Evolutionary conservation across 2,888 invertebrate species (phyloP).

Genomic region (Byasa hedistus): DNA sequence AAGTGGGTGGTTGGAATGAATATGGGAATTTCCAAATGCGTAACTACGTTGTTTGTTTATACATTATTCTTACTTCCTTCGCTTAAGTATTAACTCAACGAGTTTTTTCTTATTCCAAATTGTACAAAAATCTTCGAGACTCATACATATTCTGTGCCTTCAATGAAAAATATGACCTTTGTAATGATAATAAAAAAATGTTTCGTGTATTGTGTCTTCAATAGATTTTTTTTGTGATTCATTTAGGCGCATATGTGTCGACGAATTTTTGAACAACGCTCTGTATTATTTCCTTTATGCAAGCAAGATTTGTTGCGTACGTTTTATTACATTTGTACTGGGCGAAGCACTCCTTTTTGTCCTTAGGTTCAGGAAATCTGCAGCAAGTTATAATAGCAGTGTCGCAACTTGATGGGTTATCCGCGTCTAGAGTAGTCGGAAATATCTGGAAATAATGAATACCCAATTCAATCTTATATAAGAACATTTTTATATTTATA

Average conservation of each 20-base stretch:
- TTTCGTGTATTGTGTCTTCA: background rate
- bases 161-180: background rate
- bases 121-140: background rate
- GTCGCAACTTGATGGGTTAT: conserved; percentile 3
- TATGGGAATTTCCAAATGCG: conserved; percentile 6
- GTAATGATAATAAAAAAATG: background rate
- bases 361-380: background rate
- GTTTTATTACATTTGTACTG: conserved; percentile 5
- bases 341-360: conserved; percentile 4
- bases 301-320: conserved; percentile 1
- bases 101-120: too few species aligned
- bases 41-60: background rate
- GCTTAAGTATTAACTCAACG: too few species aligned
- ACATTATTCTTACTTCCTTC: background rate
- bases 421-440: background rate
- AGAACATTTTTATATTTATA: too few species aligned
- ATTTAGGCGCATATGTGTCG: conserved; percentile 3
- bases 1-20: background rate
- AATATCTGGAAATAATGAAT: conserved; percentile 14
- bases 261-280: conserved; percentile 4
- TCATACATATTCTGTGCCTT: background rate
- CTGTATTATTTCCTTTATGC: conserved; percentile 7
- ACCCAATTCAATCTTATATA: too few species aligned
- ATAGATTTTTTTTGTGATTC: background rate
- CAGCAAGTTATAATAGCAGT: conserved; percentile 12